Conservation (phyloP, 2,113 vertebrate genomes). For the Brienomyrus brachyistius region DNA sequence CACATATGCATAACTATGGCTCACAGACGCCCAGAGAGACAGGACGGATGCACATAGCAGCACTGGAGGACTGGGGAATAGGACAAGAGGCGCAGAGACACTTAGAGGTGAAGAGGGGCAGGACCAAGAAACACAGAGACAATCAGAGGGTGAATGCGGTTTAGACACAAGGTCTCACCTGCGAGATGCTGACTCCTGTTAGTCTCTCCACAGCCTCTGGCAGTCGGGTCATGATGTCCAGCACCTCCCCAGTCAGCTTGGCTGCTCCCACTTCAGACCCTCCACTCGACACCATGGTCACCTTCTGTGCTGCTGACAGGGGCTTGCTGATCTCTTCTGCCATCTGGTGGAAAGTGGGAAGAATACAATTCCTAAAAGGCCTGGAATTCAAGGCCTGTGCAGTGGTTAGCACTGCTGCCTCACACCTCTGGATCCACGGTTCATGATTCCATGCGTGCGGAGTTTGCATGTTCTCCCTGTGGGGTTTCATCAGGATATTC, state of each 20-base stretch:
- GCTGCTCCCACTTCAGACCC: conserved; percentile 64
- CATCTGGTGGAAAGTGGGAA: conserved; percentile 51
- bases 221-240: conserved; percentile 75
- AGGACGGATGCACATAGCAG: not conserved
- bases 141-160: no score
- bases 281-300: conserved; percentile 80
- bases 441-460: no score
- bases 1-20: not conserved
- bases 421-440: no score
- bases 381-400: not conserved
- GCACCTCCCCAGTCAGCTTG: conserved; percentile 75
- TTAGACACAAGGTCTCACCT: conserved; percentile 50
- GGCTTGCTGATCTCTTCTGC: conserved; percentile 81
- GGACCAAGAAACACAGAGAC: not conserved
- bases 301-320: conserved; percentile 66
- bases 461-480: no score
- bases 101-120: not conserved
- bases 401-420: no score
- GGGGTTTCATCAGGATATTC: no score
- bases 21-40: not conserved
- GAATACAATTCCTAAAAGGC: not conserved
- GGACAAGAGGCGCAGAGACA: not conserved
- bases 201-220: conserved; percentile 72
- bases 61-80: not conserved
- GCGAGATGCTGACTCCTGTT: conserved; percentile 75